Evolutionary conservation across 2,888 invertebrate genomes (phyloP).

Genomic region (Trichacis sp.): DNA sequence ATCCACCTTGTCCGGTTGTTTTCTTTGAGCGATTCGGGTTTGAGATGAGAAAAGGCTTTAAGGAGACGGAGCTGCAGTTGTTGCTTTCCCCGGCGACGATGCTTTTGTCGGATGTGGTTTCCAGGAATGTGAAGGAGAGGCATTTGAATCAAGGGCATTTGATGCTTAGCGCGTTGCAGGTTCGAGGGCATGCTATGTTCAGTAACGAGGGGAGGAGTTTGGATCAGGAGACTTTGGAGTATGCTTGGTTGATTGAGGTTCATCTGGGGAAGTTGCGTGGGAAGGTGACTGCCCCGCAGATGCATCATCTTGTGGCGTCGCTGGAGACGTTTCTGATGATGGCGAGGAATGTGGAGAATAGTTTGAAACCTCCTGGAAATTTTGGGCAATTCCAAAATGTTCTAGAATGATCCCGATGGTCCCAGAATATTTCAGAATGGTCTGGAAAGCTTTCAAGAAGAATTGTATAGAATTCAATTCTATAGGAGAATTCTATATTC

Average conservation of each 20-base stretch:
- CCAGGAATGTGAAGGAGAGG: conserved; percentile 77
- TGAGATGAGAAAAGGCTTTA: conserved; percentile 95
- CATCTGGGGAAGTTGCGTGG: conserved; percentile 94
- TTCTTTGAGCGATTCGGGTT: conserved; percentile 93
- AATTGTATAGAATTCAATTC: too few species aligned
- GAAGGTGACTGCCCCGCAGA: conserved; percentile 87
- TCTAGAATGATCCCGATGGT: too few species aligned
- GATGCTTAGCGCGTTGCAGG: conserved; percentile 86
- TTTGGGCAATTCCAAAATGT: too few species aligned
- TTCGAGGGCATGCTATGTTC: conserved; percentile 96
- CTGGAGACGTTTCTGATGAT: conserved; percentile 90
- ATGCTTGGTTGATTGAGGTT: conserved; percentile 96
- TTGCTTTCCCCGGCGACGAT: conserved; percentile 89
- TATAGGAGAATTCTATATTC: too few species aligned
- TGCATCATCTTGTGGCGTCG: conserved; percentile 88
- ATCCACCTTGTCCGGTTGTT: conserved; percentile 92
- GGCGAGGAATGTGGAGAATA: conserved; percentile 90
- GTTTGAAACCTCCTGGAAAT: conserved; percentile 86
- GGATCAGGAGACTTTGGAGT: conserved; percentile 95
- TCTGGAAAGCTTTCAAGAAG: too few species aligned
- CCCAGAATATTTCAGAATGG: too few species aligned
- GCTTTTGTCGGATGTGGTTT: conserved; percentile 80
- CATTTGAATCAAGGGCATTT: conserved; percentile 88
- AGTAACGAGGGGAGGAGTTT: conserved; percentile 90
- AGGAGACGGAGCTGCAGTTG: conserved; percentile 92